phyloP scores from a whole-genome alignment of 2,113 vertebrate genomes.

The Origma solitaria region DNA sequence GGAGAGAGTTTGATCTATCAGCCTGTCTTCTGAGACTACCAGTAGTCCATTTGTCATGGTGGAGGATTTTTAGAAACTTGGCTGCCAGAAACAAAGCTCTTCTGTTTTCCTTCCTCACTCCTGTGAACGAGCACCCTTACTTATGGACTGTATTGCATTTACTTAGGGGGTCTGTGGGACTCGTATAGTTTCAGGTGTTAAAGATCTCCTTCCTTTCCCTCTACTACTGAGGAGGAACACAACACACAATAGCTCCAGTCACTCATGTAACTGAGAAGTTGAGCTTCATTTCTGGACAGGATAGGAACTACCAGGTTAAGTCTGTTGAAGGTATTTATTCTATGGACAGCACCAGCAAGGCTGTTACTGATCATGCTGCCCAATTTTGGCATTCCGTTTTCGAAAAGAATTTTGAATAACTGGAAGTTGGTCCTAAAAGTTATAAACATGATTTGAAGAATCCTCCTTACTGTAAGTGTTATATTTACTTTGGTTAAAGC shows the following conservation, averaged over 20 bases:
- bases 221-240: not conserved
- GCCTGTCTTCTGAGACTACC: not conserved
- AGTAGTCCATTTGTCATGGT: not conserved
- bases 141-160: not conserved
- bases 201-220: not conserved
- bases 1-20: not conserved
- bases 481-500: not conserved
- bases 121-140: rapidly evolving
- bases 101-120: not conserved
- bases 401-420: not conserved
- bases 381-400: not conserved
- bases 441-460: not conserved
- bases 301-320: not conserved
- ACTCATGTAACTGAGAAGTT: not conserved
- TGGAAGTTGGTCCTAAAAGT: not conserved
- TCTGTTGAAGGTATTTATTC: not conserved
- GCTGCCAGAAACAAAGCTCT: not conserved
- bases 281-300: not conserved
- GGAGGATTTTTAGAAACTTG: not conserved
- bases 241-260: not conserved
- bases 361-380: not conserved
- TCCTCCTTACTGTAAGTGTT: not conserved
- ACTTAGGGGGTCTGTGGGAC: not conserved
- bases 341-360: not conserved
- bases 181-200: not conserved